A percentile compares a stretch with the other conserved stretches of the same genome.
phyloP scores from a whole-genome alignment of 2,113 vertebrate genomes.

The Cebidichthys violaceus region DNA sequence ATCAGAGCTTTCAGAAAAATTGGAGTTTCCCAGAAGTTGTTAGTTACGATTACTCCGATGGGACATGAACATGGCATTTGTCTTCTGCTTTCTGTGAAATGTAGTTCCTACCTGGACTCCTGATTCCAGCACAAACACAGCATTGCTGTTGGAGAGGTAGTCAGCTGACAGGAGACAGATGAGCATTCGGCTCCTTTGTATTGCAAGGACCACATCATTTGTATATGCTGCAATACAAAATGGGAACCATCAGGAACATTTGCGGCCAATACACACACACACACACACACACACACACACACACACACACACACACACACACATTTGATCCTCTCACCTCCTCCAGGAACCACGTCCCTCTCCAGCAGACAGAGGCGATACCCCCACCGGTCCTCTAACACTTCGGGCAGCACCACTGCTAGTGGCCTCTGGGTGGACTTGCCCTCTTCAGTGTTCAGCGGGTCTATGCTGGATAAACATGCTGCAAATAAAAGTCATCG shows the following conservation, averaged over 20 bases:
- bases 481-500: constrained; percentile 1
- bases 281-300: neutral
- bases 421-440: constrained; percentile 9
- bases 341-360: constrained; percentile 91
- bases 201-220: constrained; percentile 86
- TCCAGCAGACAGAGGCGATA: constrained; percentile 90
- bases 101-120: constrained; percentile 79
- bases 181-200: constrained; percentile 87
- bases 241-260: constrained; percentile 6
- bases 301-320: neutral
- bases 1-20: neutral
- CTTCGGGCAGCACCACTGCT: constrained; percentile 75
- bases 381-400: constrained; percentile 88
- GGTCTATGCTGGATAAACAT: neutral
- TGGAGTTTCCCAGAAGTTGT: neutral
- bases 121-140: constrained; percentile 90
- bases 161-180: constrained; percentile 88
- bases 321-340: constrained; percentile 81
- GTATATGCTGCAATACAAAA: constrained; percentile 84
- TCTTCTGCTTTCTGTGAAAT: neutral
- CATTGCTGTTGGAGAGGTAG: constrained; percentile 82
- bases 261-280: neutral
- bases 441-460: neutral
- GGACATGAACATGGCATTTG: neutral
- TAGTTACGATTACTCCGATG: neutral